Evolutionary conservation across 2,113 vertebrate species (phyloP).

Genomic region (Strigops habroptila): DNA sequence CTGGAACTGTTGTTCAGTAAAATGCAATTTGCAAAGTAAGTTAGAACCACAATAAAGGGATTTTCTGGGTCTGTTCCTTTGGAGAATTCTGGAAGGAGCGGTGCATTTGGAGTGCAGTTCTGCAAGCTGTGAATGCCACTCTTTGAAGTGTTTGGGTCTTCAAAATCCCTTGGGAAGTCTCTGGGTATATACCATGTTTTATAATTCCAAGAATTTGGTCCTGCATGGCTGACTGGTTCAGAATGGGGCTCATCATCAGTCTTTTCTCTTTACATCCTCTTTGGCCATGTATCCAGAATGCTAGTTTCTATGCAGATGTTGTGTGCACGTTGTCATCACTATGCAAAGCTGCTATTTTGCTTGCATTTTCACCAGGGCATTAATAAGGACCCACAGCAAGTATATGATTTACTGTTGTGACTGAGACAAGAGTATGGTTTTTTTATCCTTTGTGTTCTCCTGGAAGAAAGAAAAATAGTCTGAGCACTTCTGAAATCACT

Average conservation of each 20-base stretch:
- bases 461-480: background rate
- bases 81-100: background rate
- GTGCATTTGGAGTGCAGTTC: background rate
- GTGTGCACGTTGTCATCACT: background rate
- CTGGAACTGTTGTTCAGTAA: background rate
- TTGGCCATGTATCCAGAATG: accelerated
- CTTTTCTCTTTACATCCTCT: background rate
- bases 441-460: background rate
- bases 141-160: background rate
- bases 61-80: background rate
- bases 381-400: background rate
- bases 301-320: accelerated
- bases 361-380: background rate
- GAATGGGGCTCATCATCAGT: background rate
- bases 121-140: background rate
- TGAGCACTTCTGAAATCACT: background rate
- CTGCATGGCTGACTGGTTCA: background rate
- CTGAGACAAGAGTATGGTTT: background rate
- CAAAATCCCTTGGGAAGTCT: background rate
- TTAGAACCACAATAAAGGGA: background rate
- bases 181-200: background rate
- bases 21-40: background rate
- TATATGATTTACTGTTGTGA: background rate
- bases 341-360: background rate
- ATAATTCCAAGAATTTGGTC: background rate